phyloP scores from a whole-genome alignment of 2,797 vertebrate species.

The Cossypha heuglini region DNA sequence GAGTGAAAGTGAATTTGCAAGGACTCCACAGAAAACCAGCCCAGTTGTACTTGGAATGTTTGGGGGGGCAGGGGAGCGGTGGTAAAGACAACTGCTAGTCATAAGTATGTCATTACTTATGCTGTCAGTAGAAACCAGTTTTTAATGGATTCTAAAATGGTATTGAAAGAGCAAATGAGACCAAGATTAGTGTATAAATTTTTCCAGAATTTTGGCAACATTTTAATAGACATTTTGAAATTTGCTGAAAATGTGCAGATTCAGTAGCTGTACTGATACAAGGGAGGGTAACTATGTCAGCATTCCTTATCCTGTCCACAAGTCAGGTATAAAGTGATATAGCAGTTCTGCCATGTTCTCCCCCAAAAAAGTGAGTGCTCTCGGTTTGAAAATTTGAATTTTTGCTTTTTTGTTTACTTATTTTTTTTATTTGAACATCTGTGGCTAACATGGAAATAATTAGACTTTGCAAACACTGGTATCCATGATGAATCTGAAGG shows the following conservation, averaged over 20 bases:
- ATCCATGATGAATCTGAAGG: neutral
- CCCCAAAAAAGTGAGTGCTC: neutral
- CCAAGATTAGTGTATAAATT: neutral
- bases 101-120: neutral
- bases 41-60: neutral
- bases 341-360: neutral
- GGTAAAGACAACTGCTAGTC: neutral
- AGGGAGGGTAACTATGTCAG: neutral
- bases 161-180: neutral
- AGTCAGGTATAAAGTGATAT: neutral
- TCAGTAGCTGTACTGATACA: neutral
- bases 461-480: neutral
- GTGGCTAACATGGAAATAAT: neutral
- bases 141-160: neutral
- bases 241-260: neutral
- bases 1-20: neutral
- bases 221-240: neutral
- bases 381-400: neutral
- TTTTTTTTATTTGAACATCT: neutral
- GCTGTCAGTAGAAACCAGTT: neutral
- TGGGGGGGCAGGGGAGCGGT: too few species aligned
- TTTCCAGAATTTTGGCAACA: neutral
- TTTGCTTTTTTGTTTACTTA: neutral
- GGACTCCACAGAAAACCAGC: neutral
- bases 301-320: neutral